These are phyloP conservation scores for Bostrychus sinensis DNA, from an alignment of 2,113 vertebrate species.

Conservation along the genomic window DNA sequence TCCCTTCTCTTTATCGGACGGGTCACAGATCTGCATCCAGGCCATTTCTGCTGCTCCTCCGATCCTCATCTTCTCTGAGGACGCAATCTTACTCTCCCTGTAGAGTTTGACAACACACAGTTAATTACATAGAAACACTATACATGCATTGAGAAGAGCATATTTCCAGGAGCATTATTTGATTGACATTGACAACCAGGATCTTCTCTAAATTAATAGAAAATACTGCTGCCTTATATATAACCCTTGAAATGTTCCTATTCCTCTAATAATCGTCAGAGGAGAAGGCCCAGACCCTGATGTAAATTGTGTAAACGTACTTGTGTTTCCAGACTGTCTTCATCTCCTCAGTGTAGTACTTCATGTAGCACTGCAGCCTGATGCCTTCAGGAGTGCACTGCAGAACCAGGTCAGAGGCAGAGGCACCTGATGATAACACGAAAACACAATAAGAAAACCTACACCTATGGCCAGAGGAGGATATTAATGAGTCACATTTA, in stretches of 20 bases:
- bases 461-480: neutral
- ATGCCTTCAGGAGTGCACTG: conserved; percentile 96
- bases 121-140: no score
- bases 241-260: no score
- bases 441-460: neutral
- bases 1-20: conserved; percentile 94
- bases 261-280: no score
- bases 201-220: no score
- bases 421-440: conserved; percentile 76
- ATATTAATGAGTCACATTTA: no score
- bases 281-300: no score
- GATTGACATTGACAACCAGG: no score
- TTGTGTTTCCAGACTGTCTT: conserved; percentile 92
- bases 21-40: conserved; percentile 95
- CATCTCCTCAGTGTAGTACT: conserved; percentile 96
- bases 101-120: neutral
- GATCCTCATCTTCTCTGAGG: conserved; percentile 93
- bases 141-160: no score
- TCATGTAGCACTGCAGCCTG: conserved; percentile 94
- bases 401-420: conserved; percentile 91
- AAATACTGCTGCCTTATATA: no score
- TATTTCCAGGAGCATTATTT: no score
- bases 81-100: conserved; percentile 93
- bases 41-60: conserved; percentile 90
- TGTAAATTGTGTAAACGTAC: conserved; percentile 63